Evolutionary conservation across 2,888 invertebrate species (phyloP).

Genomic region (Pyrgus malvae): DNA sequence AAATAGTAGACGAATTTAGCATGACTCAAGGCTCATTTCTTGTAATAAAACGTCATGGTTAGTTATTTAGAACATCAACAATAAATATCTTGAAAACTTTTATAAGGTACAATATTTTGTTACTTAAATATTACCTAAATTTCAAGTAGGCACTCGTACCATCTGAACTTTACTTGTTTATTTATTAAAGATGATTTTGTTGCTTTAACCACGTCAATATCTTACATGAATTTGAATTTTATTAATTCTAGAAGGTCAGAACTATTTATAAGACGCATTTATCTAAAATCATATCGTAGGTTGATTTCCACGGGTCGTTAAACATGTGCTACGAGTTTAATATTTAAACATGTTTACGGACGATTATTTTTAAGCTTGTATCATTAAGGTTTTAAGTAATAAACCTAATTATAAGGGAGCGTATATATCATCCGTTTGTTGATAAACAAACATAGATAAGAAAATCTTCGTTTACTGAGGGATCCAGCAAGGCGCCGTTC

Average conservation of each 20-base stretch:
- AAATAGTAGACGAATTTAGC: too few relatives aligned
- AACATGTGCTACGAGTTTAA: constrained; percentile 46
- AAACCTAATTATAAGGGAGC: constrained; percentile 38
- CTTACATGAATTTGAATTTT: too few relatives aligned
- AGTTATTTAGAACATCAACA: too few relatives aligned
- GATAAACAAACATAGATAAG: constrained; percentile 41
- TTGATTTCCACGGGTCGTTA: constrained; percentile 51
- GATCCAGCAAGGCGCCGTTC: constrained; percentile 47
- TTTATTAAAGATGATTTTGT: too few relatives aligned
- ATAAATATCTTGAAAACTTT: too few relatives aligned
- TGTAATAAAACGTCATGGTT: too few relatives aligned
- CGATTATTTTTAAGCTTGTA: constrained; percentile 35
- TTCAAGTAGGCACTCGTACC: too few relatives aligned
- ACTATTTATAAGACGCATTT: constrained; percentile 4
- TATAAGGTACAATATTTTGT: too few relatives aligned
- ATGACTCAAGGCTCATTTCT: too few relatives aligned
- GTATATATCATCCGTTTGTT: constrained; percentile 33
- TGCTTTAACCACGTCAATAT: too few relatives aligned
- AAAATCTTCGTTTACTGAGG: constrained; percentile 37
- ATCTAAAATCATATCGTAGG: constrained; percentile 7
- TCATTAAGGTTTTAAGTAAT: constrained; percentile 37
- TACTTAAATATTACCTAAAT: too few relatives aligned
- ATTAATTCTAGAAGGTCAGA: background rate
- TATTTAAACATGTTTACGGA: constrained; percentile 44
- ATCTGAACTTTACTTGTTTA: too few relatives aligned